Evolutionary conservation across 2,797 vertebrate genomes (phyloP), one percentile per base, ranked within the genome.

Genomic region (Phylloscopus collybita): DNA sequence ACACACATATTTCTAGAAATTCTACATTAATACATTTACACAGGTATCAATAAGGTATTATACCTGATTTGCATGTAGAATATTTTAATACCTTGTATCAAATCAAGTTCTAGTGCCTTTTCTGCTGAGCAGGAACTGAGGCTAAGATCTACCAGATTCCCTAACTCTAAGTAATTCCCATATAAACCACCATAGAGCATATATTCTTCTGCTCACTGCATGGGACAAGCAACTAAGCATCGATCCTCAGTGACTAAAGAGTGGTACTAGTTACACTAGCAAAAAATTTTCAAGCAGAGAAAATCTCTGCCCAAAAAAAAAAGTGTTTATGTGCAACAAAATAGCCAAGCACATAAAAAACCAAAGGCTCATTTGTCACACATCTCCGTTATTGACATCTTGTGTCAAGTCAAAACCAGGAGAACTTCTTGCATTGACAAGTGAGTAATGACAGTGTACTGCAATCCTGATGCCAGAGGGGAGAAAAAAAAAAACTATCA

Each of bases 401-500:
- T 74, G 11, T 51, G 40, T 80, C 70, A 72, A 51, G 40, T 23
- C 51, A 94, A 81, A 88, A 75, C 4, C 36, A 61, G 36, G 12
- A 91, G 30, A 92, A 75, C 29, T n/a, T 26, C 47, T 71, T 42
- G 8, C 54, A 40, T 5, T 73, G 81, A 56, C 51, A 75, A 47
- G 25, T 40, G 38, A 80, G 21, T 72, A 78, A 61, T 59, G 50
- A 40, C 6, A 54, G 16, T 17, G 27, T 45, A 42, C 27, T 76
- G 13, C 16, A 84, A 51, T 25, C 10, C 20, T 73, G 6, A 17
- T 65, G 51, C n/a, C 15, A 36, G 23, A 4, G 22, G 47, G 15
- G 6, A 6, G 6, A 1, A 22, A 30, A 34, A 30, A 34, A 59
- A 45, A 18, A 29, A 0, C 2, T 57, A 26, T 4, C 2, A 60